These are phyloP conservation scores for Protonibea diacanthus DNA, from an alignment of 2,797 vertebrate species.

Conservation along the genomic window DNA sequence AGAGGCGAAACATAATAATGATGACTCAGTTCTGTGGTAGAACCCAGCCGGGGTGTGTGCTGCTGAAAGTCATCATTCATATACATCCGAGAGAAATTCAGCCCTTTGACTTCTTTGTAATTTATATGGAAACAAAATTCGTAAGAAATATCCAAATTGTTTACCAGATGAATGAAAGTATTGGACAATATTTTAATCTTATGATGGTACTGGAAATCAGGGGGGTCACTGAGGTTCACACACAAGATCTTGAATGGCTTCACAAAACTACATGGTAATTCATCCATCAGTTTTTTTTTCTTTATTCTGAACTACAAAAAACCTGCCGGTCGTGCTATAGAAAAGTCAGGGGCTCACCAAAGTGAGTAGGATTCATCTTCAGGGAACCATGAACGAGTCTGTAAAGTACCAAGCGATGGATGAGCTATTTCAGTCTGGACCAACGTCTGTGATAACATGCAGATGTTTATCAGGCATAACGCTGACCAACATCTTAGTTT, in stretches of 20 bases:
- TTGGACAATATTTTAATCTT: no score
- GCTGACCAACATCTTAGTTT: no score
- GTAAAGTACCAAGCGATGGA: background rate
- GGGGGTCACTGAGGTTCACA: background rate
- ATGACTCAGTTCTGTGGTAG: constrained; percentile 49
- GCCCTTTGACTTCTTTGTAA: background rate
- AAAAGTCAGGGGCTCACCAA: background rate
- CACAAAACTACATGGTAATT: background rate
- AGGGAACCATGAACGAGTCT: background rate
- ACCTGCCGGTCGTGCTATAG: background rate
- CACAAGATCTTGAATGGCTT: background rate
- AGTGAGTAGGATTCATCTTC: background rate
- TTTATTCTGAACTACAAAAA: no score
- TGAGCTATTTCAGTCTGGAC: background rate
- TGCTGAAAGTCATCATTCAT: background rate
- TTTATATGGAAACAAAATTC: background rate
- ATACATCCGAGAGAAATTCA: background rate
- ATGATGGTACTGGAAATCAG: no score
- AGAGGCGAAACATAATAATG: constrained; percentile 13
- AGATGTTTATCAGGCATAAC: no score
- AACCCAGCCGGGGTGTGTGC: constrained; percentile 6
- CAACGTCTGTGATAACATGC: background rate
- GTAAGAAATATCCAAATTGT: no score
- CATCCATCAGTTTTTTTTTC: background rate
- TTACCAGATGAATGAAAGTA: no score